A percentile compares a stretch with the other conserved stretches of the same genome.
phyloP scores from a whole-genome alignment of 1,140 invertebrate species.

The Lepidurus apus region DNA sequence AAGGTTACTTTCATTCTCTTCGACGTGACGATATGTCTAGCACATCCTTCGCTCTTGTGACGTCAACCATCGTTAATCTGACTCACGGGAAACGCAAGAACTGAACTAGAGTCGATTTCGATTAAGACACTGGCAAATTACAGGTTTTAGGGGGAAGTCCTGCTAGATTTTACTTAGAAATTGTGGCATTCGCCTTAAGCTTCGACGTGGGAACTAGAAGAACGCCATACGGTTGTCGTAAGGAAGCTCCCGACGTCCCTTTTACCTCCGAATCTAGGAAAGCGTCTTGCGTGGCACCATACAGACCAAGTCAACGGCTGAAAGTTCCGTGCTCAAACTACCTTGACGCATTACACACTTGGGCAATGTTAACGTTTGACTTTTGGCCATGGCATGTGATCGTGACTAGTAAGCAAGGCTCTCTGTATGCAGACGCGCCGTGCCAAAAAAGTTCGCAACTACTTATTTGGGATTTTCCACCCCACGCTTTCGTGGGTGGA shows the following conservation, averaged over 20 bases:
- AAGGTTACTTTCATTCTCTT: neutral
- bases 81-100: neutral
- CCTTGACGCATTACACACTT: neutral
- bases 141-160: too few relatives aligned
- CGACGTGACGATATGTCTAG: neutral
- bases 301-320: neutral
- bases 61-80: neutral
- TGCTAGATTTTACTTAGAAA: too few relatives aligned
- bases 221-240: neutral
- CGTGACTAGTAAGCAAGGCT: neutral
- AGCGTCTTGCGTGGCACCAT: neutral
- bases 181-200: too few relatives aligned
- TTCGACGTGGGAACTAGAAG: too few relatives aligned
- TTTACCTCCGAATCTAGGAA: too few relatives aligned
- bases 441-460: neutral
- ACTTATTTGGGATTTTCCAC: constrained; percentile 3
- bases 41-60: neutral
- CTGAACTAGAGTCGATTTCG: too few relatives aligned
- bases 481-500: neutral
- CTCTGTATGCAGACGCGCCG: neutral
- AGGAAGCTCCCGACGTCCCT: neutral
- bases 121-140: neutral
- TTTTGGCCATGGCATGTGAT: constrained; percentile 5
- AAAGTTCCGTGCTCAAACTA: neutral
- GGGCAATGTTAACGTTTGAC: constrained; percentile 10